phyloP scores from a whole-genome alignment of 2,113 vertebrate genomes.

The Mormyrus lacerda region DNA sequence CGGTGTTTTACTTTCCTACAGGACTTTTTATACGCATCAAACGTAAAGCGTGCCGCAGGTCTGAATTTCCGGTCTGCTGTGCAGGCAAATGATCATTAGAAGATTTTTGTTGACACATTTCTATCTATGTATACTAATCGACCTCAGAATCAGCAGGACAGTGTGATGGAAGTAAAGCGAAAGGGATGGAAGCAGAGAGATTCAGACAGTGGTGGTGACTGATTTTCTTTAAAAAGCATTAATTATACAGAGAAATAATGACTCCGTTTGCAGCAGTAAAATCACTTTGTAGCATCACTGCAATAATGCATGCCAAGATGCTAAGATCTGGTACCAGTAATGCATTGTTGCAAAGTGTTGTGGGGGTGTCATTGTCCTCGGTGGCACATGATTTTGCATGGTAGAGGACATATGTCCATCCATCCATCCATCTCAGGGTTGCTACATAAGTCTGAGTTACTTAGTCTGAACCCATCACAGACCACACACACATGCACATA shows the following conservation, averaged over 20 bases:
- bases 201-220: not conserved
- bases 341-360: not conserved
- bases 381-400: not conserved
- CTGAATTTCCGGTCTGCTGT: not conserved
- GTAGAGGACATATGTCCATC: not conserved
- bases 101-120: not conserved
- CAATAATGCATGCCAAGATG: not conserved
- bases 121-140: not conserved
- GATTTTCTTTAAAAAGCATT: not conserved
- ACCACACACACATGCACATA: not conserved
- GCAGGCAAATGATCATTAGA: not conserved
- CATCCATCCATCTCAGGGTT: not conserved
- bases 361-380: not conserved
- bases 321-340: not conserved
- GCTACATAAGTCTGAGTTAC: not conserved
- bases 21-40: not conserved
- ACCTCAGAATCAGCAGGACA: not conserved
- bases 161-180: not conserved
- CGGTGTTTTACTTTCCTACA: not conserved
- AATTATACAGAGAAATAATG: not conserved
- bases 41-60: not conserved
- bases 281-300: not conserved
- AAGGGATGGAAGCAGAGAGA: not conserved
- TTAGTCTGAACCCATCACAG: not conserved
- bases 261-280: not conserved